A percentile compares a stretch with the other conserved stretches of the same genome.
These are phyloP conservation scores for Psylliodes chrysocephalus DNA, from an alignment of 2,888 invertebrate genomes.

Conservation along the genomic window DNA sequence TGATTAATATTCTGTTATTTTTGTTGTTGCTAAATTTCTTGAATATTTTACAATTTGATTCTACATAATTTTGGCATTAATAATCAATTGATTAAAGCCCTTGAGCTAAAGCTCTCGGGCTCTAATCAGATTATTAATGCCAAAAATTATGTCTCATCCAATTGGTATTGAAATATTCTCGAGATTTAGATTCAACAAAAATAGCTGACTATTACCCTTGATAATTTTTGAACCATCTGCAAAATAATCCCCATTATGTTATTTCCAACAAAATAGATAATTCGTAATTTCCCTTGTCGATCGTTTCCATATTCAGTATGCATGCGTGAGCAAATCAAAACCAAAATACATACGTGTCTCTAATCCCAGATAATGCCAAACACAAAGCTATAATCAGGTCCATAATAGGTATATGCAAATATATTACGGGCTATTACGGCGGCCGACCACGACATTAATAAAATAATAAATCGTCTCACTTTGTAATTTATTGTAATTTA, in stretches of 20 bases:
- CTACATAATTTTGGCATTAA: no score
- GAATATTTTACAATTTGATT: no score
- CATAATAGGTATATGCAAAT: constrained; percentile 44
- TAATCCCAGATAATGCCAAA: constrained; percentile 35
- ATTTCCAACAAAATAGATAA: background rate
- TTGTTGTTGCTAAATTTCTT: no score
- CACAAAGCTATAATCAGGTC: constrained; percentile 35
- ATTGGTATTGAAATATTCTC: no score
- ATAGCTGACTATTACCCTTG: no score
- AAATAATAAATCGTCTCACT: constrained; percentile 44
- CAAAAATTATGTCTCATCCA: no score
- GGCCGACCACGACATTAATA: constrained; percentile 37
- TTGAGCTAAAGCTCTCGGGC: no score
- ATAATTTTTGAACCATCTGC: background rate
- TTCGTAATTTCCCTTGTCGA: constrained; percentile 4
- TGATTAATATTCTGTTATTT: no score
- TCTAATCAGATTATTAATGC: no score
- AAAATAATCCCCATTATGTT: background rate
- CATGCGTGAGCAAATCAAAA: constrained; percentile 4
- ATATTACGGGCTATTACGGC: constrained; percentile 13
- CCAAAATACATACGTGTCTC: constrained; percentile 10
- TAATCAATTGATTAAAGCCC: no score
- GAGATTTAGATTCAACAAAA: no score
- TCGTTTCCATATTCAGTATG: background rate
- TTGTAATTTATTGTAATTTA: constrained; percentile 39